Conservation (phyloP, 2,888 invertebrate genomes). For the Protonemura montana region DNA sequence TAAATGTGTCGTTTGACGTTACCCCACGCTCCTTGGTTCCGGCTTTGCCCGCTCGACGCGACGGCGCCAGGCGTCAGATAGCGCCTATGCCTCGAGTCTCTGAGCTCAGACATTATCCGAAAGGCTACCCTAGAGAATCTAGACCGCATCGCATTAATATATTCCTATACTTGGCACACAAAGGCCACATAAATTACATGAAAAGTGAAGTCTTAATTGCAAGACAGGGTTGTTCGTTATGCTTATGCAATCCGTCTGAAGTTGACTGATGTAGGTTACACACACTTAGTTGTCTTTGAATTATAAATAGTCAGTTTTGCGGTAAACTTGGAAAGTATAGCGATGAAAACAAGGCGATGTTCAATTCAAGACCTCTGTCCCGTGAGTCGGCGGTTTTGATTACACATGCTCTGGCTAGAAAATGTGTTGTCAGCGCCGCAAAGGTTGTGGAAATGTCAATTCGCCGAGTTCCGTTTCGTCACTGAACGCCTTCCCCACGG, state of each 20-base stretch:
- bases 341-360: neutral
- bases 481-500: neutral
- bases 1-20: constrained; percentile 40
- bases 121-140: neutral
- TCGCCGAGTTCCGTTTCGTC: neutral
- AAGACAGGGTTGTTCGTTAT: neutral
- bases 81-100: neutral
- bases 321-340: neutral
- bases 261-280: neutral
- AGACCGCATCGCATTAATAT: neutral
- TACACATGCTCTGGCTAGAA: neutral
- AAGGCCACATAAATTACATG: neutral
- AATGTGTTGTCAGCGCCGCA: neutral
- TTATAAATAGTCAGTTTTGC: neutral
- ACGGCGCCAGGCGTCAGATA: constrained; percentile 1
- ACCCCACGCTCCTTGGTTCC: constrained; percentile 37
- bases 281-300: neutral
- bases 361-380: too few relatives aligned
- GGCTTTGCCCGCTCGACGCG: neutral
- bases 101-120: neutral
- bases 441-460: neutral
- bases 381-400: neutral
- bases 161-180: neutral
- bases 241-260: neutral
- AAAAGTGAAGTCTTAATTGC: constrained; percentile 4